Base-by-base conservation (phyloP, 1,140 invertebrate genomes). In the Lethrus apterus region DNA sequence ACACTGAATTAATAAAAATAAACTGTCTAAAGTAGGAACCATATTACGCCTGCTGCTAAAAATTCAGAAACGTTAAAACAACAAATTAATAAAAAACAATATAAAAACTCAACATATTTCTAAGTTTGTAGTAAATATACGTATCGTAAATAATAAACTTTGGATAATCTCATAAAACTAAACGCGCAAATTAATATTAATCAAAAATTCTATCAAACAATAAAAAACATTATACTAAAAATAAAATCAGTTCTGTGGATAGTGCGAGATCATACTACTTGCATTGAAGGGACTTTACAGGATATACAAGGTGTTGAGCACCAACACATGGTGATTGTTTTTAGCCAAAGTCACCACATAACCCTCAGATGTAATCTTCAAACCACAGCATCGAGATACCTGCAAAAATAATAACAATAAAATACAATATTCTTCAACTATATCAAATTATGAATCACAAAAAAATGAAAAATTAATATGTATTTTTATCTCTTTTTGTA, bases 261-360 rank as follows among this genome's bases (percentile, higher is more conserved):
- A 58, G 50, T 58, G 57, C 50, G 62, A 64, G 62, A 64, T 64
- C 62, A 64, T 56, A 58, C 40, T 42, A 42, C 40, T 42, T 26
- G 23, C 21, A 42, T 42, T 21, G 40, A 42, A 42, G 40, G 40
- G 24, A 14, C 17, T 21, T 26, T 81, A 89, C 67, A 86, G 78
- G 75, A 94, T 90, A 74, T 92, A 93, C 57, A 94, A 79, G 30
- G 91, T 95, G 74, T 96, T 93, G 59, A 98, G 77, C 59, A 97
- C 87, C 65, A 97, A 80, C 56, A 97, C 92, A 71, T 96, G 91
- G 72, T 97, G 93, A 76, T 97, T 97, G 76, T 96, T 97, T 75
- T 97, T 96, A 60, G 93, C 93, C 67, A 98, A 72, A 41, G 93
- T 98, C 54, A 98, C 91, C 51, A 98, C 85, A 71, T 93, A 93